Base-by-base conservation (phyloP, 2,888 invertebrate genomes). In the Lottia gigantea region DNA sequence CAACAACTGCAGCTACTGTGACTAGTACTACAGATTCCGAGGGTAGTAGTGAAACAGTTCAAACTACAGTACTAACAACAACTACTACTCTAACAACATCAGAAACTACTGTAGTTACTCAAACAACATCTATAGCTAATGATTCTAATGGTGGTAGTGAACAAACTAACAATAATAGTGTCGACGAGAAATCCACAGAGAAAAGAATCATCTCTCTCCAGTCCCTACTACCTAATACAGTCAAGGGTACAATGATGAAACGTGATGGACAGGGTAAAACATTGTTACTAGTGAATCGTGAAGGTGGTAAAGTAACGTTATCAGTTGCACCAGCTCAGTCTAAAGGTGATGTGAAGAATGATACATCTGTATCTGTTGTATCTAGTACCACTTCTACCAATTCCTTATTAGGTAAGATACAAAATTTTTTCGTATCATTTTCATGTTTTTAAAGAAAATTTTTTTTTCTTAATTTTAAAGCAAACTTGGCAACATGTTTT, bases 271-370 rank as follows among this genome's bases (percentile, higher is more conserved):
- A 66, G 16, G 64, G 40, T 19, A 83, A 82, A 67, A 83, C 82
- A 19, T 77, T 84, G n/a, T 76, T 86, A 67, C 81, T 86, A 8
- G 81, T 86, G 14, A 84, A 83, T 73, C 82, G 84, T 61, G 85
- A 85, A 64, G 86, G 86, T 8, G 78, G 78, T 45, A 83, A 83
- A 65, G 82, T 84, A 64, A 85, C 82, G 15, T 74, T 84, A 71
- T 72, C 75, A 23, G 80, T 78, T 19, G 79, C 67, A 45, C 74
- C 74, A 31, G 74, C 75, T 64, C 67, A 75, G 3, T 19, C 66
- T 14, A 14, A 19, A 55, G 55, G 11, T 19, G 55, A 55, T 23
- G 55, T 23, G 11, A 55, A 55, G 19, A 23, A 19, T 23, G 55
- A 55, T 2, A 55, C 19, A 12, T 23, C 55, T 55, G 11, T 23